phyloP scores from a whole-genome alignment of 1,140 invertebrate genomes.

The Branchinecta lindahli region DNA sequence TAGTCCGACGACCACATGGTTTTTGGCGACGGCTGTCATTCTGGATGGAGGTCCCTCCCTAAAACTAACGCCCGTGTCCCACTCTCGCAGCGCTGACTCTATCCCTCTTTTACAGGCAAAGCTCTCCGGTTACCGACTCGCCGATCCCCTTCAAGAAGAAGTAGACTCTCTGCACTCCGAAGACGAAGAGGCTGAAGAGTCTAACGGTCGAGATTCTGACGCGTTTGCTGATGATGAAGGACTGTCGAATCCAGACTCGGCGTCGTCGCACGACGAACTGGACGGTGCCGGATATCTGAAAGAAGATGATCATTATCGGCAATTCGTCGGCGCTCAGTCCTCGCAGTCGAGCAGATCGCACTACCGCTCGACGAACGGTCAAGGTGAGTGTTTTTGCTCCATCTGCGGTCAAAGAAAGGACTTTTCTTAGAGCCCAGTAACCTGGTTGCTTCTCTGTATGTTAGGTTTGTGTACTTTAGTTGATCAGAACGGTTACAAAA shows the following conservation, averaged over 20 bases:
- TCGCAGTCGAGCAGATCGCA: neutral
- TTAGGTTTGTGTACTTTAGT: too few relatives aligned
- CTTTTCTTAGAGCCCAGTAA: too few relatives aligned
- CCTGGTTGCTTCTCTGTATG: too few relatives aligned
- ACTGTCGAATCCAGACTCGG: conserved; percentile 41
- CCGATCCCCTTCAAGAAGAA: conserved; percentile 47
- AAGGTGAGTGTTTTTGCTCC: neutral
- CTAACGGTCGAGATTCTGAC: conserved; percentile 38
- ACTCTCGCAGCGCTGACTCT: too few relatives aligned
- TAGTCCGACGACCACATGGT: too few relatives aligned
- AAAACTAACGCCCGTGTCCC: too few relatives aligned
- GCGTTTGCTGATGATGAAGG: conserved; percentile 48
- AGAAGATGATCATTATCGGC: conserved; percentile 28
- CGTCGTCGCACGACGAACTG: conserved; percentile 35
- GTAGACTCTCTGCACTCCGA: conserved; percentile 45
- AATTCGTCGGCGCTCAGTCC: conserved; percentile 18
- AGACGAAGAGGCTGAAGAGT: conserved; percentile 27
- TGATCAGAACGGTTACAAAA: too few relatives aligned
- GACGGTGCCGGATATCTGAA: conserved; percentile 29
- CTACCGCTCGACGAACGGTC: neutral
- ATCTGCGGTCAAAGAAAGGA: too few relatives aligned
- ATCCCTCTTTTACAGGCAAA: conserved; percentile 23
- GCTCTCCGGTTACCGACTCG: conserved; percentile 40
- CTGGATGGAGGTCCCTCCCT: too few relatives aligned
- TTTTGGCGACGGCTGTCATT: too few relatives aligned